Conservation (phyloP, 2,113 vertebrate genomes). For the Apaloderma vittatum region DNA sequence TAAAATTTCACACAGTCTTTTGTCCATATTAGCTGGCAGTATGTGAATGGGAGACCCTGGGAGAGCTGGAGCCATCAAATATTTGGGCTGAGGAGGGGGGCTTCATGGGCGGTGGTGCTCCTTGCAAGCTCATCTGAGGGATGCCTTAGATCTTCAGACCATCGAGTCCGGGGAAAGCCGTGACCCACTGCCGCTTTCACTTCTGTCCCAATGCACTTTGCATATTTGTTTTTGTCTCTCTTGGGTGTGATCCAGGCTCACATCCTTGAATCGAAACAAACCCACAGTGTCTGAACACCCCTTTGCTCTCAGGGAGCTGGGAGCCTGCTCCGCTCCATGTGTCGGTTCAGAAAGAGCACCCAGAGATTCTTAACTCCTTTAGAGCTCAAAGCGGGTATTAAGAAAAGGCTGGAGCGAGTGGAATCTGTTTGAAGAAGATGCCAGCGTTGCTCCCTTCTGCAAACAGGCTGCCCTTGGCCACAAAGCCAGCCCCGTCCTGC, state of each 20-base stretch:
- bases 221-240: slow-evolving; percentile 5
- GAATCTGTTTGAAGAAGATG: slow-evolving; percentile 62
- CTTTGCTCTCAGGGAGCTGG: background rate
- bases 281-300: background rate
- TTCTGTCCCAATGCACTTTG: slow-evolving; percentile 28
- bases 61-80: background rate
- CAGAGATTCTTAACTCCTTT: background rate
- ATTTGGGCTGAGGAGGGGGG: background rate
- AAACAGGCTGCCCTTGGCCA: slow-evolving; percentile 22
- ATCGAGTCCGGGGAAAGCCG: background rate
- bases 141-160: slow-evolving; percentile 16
- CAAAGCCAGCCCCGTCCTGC: background rate
- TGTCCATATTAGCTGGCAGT: background rate
- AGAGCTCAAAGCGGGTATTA: slow-evolving; percentile 28
- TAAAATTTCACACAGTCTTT: background rate
- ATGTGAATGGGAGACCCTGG: background rate
- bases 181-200: background rate
- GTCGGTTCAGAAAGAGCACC: background rate
- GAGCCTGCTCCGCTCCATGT: background rate
- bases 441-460: background rate
- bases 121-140: background rate
- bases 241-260: slow-evolving; percentile 17
- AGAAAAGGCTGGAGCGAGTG: background rate
- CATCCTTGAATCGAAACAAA: background rate
- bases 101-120: background rate